phyloP scores from a whole-genome alignment of 1,140 invertebrate species.

The Mizuhopecten yessoensis region DNA sequence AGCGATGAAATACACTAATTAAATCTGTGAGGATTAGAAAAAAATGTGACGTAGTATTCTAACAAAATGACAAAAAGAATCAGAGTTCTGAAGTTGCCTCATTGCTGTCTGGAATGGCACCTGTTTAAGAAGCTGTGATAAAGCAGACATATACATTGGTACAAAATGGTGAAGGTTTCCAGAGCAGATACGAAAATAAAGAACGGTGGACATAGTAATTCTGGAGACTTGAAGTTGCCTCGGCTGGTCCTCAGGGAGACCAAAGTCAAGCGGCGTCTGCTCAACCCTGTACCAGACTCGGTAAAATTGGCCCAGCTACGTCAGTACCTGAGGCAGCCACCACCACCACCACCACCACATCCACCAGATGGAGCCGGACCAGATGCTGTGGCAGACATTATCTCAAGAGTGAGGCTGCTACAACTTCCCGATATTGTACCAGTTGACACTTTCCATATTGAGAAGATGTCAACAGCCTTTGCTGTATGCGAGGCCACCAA shows the following conservation, averaged over 20 bases:
- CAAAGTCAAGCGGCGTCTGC: constrained; percentile 21
- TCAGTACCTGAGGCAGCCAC: not conserved
- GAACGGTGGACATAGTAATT: not conserved
- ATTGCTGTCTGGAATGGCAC: not conserved
- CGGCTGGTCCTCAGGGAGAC: constrained; percentile 20
- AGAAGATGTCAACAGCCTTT: constrained; percentile 20
- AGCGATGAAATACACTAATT: not conserved
- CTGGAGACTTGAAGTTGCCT: constrained; percentile 30
- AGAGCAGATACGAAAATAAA: not conserved
- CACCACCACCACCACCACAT: not conserved
- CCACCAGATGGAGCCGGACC: not conserved
- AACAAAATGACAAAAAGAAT: not conserved
- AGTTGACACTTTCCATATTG: constrained; percentile 12
- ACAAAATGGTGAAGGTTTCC: not conserved
- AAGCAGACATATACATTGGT: not conserved
- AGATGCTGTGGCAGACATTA: constrained; percentile 17
- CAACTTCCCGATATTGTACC: constrained; percentile 22
- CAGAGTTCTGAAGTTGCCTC: not conserved
- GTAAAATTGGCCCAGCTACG: constrained; percentile 36
- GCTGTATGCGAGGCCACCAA: constrained; percentile 16
- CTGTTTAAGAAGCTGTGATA: not conserved
- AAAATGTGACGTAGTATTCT: not conserved
- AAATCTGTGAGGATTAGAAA: not conserved
- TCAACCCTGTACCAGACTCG: not conserved
- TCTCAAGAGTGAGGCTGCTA: constrained; percentile 1